Percentiles rank a stretch among this genome's conserved stretches.
phyloP scores from a whole-genome alignment of 2,797 vertebrate genomes.

The Uromys caudimaculatus region DNA sequence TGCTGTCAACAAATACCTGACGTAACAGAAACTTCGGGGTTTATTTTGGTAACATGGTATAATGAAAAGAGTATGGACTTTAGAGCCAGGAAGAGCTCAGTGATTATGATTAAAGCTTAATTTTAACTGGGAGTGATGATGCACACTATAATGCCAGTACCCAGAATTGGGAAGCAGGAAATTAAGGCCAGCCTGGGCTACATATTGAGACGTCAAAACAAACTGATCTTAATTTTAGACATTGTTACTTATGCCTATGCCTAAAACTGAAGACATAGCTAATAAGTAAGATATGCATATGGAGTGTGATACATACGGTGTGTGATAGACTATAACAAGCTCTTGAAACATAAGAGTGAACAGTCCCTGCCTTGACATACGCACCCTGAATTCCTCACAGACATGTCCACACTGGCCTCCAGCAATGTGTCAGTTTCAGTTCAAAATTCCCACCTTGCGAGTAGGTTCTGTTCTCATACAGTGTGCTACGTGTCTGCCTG shows the following conservation, averaged over 20 bases:
- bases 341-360: not conserved
- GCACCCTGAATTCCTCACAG: not conserved
- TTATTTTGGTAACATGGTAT: not conserved
- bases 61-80: not conserved
- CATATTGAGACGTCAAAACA: not conserved
- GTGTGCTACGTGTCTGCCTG: not conserved
- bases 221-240: not conserved
- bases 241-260: not conserved
- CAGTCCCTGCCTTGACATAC: not conserved
- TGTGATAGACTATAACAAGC: not conserved
- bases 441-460: not conserved
- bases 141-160: not conserved
- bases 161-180: not conserved
- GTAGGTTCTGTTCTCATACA: not conserved
- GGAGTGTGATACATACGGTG: not conserved
- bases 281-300: not conserved
- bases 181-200: not conserved
- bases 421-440: not conserved
- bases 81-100: not conserved
- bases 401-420: not conserved
- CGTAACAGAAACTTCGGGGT: not conserved
- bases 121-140: not conserved
- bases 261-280: not conserved
- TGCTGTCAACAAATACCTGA: not conserved
- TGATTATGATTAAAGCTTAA: conserved; percentile 35